A percentile compares a stretch with the other conserved stretches of the same genome.
phyloP scores from a whole-genome alignment of 2,797 vertebrate genomes.

The Podargus strigoides region DNA sequence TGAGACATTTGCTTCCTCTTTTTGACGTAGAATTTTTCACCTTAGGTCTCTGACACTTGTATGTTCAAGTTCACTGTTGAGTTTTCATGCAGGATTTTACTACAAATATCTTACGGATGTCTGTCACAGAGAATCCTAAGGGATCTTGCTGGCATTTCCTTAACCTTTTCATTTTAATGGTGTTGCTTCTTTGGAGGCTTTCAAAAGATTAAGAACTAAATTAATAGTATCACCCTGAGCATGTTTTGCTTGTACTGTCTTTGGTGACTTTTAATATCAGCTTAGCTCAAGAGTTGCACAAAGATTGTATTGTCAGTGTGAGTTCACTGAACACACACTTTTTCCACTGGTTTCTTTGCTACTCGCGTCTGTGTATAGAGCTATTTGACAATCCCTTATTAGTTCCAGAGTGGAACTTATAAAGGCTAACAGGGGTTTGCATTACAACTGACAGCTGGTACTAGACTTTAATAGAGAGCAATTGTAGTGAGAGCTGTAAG shows the following conservation, averaged over 20 bases:
- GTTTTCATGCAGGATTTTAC: background rate
- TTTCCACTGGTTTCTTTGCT: slow-evolving; percentile 39
- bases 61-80: background rate
- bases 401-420: slow-evolving; percentile 84
- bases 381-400: slow-evolving; percentile 89
- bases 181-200: background rate
- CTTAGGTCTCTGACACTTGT: background rate
- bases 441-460: slow-evolving; percentile 89
- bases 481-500: slow-evolving; percentile 48
- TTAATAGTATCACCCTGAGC: background rate
- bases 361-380: slow-evolving; percentile 81
- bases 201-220: background rate
- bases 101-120: background rate
- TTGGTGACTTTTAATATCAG: background rate
- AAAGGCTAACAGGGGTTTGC: slow-evolving; percentile 89
- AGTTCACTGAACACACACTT: background rate
- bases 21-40: background rate
- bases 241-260: background rate
- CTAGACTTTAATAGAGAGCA: slow-evolving; percentile 64
- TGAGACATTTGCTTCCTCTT: background rate
- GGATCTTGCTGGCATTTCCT: slow-evolving; percentile 24
- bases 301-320: background rate
- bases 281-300: background rate
- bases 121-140: background rate
- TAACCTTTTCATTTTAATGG: slow-evolving; percentile 31